Evolutionary conservation across 2,797 vertebrate genomes (phyloP), one percentile per base, ranked within the genome.

Genomic region (Parauchenoglanis punctatus): DNA sequence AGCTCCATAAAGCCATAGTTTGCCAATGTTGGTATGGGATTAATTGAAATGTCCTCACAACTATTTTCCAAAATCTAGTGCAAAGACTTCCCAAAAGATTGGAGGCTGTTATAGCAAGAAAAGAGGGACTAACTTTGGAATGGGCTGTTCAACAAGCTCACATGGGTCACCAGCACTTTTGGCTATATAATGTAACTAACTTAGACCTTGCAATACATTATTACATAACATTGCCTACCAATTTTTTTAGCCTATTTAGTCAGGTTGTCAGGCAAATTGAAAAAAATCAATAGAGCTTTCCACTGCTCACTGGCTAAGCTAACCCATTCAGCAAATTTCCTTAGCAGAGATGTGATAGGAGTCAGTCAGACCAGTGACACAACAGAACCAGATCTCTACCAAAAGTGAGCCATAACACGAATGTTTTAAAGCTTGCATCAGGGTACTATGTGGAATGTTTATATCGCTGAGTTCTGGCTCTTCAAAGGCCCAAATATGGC

Each of bases 351-450:
- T 81, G 25, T 65, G 80, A 65, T 40, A 61, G 18, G 4, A 59
- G 20, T 61, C 18, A 40, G 31, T 17, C 28, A 78, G n/a, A 10
- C 10, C 61, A 65, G 25, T 65, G 11, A 4, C 52, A 58, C n/a
- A 28, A 31, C n/a, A 54, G 15, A 54, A n/a, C 3, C 18, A 35
- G 4, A 40, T 61, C 11, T 61, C 35, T 40, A 80, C 7, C 35
- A 80, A 20, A 40, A 59, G 12, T 59, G 13, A 59, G 77, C 18
- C 54, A 25, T 44, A 3, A 13, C 23, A 80, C 28, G 23, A 35
- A 56, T 59, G 31, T 80, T 78, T 28, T 73, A 25, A 73, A 73
- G 11, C 70, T 73, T 20, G 25, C 72, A 56, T 78, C 75, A 35
- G 15, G n/a, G 49, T 52, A 6, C 15, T 35, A 46, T 73, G 20